Evolutionary conservation across 2,888 invertebrate species (phyloP), one percentile per base, ranked within the genome.

Genomic region (Caenorhabditis sp.): DNA sequence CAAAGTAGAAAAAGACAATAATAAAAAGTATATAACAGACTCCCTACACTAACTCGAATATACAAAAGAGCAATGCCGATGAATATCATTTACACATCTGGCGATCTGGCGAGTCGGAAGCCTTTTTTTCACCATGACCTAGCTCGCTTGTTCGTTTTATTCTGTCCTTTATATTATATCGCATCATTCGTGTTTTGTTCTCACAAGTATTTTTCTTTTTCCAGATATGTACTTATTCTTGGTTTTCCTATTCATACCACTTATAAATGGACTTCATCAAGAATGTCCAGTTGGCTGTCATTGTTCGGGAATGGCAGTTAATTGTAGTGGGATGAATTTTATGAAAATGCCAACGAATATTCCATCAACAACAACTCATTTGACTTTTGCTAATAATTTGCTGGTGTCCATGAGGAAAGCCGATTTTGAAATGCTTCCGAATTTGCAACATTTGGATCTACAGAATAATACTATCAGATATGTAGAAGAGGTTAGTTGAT

Each of bases 401-500:
- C 21, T 72, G 10, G 50, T 26, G 12, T 50, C 64, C 10, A 38
- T 72, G 4, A 64, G 26, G 17, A 72, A 64, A 59, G 23, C 31
- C 7, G 64, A 73, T 53, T 66, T 66, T 8, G 57, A 50, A 14
- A 52, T 59, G 14, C 12, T 73, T 21, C 68, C 68, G 26, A 73
- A 65, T 31, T 57, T 74, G 7, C 62, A 73, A 52, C 62, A 68
- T 23, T 43, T 73, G 25, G 65, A 68, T 27, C 26, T 66, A 1
- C 64, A 65, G 7, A 73, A 73, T 25, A 68, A 68, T 57, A 52
- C 65, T 10, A 68, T 73, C 17, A 52, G 57, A 50, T 12, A 59
- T 60, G 31, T 73, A 38, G 73, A 73, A 52, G 68, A 68, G 59
- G 68, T 73, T 20, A 12, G 50, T 27, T 31, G n/a, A n/a, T n/a